Base-by-base conservation (phyloP, 2,888 invertebrate genomes). In the Mylabris sibirica region DNA sequence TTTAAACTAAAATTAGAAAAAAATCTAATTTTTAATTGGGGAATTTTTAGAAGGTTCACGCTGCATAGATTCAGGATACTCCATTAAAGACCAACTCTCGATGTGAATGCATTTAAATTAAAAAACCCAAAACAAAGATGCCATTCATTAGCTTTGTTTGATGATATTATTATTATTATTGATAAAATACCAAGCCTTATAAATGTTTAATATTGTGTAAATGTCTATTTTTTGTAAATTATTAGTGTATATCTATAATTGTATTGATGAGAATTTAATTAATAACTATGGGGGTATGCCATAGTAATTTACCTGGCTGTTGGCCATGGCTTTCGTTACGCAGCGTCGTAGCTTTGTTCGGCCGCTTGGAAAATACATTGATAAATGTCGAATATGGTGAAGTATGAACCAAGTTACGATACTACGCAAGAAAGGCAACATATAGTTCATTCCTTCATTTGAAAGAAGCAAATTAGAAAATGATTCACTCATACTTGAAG, bases 191-290 rank as follows among this genome's bases (percentile, higher is more conserved):
- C 70, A 67, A 70, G 70, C 70, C 70, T 70, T 70, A 70, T 67
- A 63, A 70, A 63, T 63, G 65, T 68, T 60, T 64, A 17, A 53
- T 65, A 60, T 53, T 66, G 67, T 70, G 67, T 69, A 69, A 67
- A 70, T 70, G 70, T 70, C 65, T 70, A 70, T 70, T 70, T 71
- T 71, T 71, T 71, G 69, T 69, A 67, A 66, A 64, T 63, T 30
- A 30, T 30, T 67, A 68, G 70, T 69, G 49, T 53, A 53, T 22
- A 53, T 53, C 49, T 44, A 9, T 53, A 20, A 53, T 53, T 53
- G 49, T 53, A 22, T 53, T 22, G 20, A 44, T 41, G 41, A 3
- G 49, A 49, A 49, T 49, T 30, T 30, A 30, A 30, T 30, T 30
- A 6, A 30, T 30, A 30, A 30, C n/a, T n/a, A n/a, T n/a, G n/a